Evolutionary conservation across 2,888 invertebrate species (phyloP).

Genomic region (Carpatolechia fugitivella): DNA sequence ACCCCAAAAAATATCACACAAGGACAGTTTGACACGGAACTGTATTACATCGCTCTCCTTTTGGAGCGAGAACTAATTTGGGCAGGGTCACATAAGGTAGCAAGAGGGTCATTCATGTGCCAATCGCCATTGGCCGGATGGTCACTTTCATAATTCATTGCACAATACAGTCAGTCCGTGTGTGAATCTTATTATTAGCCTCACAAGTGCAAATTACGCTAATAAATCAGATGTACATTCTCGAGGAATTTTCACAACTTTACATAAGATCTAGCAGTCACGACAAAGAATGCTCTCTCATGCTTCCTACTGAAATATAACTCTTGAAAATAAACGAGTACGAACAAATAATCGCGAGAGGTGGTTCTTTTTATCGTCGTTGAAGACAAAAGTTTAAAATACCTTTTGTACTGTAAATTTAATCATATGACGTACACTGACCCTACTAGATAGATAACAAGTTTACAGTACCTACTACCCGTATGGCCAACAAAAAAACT

Average conservation of each 20-base stretch:
- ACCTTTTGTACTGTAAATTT: no score
- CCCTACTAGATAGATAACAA: no score
- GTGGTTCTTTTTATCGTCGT: no score
- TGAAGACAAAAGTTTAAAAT: no score
- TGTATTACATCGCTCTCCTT: constrained; percentile 2
- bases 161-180: constrained; percentile 37
- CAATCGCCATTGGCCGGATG: constrained; percentile 25
- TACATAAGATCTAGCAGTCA: constrained; percentile 28
- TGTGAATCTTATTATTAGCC: constrained; percentile 44
- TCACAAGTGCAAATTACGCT: constrained; percentile 57
- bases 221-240: constrained; percentile 59
- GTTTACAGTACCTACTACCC: no score
- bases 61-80: constrained; percentile 7
- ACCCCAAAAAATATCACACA: no score
- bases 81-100: constrained; percentile 6
- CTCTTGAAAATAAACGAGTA: no score
- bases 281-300: constrained; percentile 8
- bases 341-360: no score
- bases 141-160: constrained; percentile 38
- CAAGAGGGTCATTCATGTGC: constrained; percentile 12
- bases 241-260: constrained; percentile 44
- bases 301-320: neutral
- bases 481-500: no score
- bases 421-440: no score
- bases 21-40: neutral